Percentiles rank a stretch among this genome's conserved stretches.
These are phyloP conservation scores for Mallotus villosus DNA, from an alignment of 2,797 vertebrate species.

Conservation along the genomic window DNA sequence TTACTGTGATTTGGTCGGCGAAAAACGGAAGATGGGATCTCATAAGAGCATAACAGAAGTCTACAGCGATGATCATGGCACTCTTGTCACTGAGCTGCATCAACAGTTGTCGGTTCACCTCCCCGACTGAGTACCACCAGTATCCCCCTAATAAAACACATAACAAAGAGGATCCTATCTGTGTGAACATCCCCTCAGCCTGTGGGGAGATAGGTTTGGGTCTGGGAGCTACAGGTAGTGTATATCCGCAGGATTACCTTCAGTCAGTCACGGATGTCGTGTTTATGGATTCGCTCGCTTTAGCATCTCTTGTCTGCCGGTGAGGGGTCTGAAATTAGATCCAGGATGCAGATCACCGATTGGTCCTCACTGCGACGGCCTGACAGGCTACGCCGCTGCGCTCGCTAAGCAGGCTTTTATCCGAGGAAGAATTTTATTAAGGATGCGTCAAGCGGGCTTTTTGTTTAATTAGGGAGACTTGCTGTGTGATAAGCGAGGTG, in stretches of 20 bases:
- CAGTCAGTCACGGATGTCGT: constrained; percentile 55
- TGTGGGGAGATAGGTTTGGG: background rate
- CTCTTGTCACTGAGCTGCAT: background rate
- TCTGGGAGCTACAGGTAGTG: constrained; percentile 22
- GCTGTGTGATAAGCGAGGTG: constrained; percentile 27
- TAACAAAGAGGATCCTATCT: background rate
- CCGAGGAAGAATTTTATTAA: constrained; percentile 39
- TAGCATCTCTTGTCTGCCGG: constrained; percentile 34
- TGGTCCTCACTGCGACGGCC: background rate
- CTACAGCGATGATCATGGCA: background rate
- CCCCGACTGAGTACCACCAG: background rate
- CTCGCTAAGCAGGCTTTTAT: constrained; percentile 24
- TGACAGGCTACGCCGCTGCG: constrained; percentile 15
- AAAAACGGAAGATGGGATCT: background rate
- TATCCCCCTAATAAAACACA: background rate
- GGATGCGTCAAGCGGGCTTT: constrained; percentile 8
- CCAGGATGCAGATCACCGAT: constrained; percentile 36
- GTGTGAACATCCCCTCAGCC: background rate
- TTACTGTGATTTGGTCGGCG: background rate
- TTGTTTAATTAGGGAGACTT: constrained; percentile 43
- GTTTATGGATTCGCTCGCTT: constrained; percentile 67
- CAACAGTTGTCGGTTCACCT: background rate
- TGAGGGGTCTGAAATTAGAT: constrained; percentile 49
- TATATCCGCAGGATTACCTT: constrained; percentile 53
- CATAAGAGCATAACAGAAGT: background rate